Conservation (phyloP, 2,113 vertebrate genomes). For the Cynocephalus volans region DNA sequence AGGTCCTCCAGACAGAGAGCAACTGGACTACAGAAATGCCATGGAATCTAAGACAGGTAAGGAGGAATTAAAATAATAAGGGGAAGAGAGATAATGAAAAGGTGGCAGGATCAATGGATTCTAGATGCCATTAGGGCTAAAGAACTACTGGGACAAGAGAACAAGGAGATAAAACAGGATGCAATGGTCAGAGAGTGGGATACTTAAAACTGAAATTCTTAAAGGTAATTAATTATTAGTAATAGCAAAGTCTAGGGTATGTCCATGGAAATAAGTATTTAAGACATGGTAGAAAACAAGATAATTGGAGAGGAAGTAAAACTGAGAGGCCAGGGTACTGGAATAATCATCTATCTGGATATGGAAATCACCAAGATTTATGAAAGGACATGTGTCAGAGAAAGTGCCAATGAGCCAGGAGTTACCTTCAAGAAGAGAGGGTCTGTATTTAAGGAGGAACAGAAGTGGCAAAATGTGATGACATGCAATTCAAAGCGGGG, state of each 20-base stretch:
- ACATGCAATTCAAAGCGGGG: not conserved
- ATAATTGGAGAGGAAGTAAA: conserved; percentile 18
- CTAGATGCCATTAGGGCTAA: not conserved
- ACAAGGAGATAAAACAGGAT: conserved; percentile 16
- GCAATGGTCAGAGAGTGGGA: not conserved
- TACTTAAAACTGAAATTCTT: conserved; percentile 19
- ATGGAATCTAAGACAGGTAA: not conserved
- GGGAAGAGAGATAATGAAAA: too few species aligned
- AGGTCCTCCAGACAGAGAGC: not conserved
- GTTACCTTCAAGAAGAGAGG: conserved; percentile 9
- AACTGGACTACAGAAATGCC: not conserved
- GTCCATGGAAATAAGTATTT: not conserved
- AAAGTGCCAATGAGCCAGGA: not conserved
- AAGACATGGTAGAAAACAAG: conserved; percentile 35
- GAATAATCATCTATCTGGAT: not conserved
- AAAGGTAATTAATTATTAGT: not conserved
- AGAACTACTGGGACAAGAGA: not conserved
- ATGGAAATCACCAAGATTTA: not conserved
- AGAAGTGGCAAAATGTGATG: not conserved
- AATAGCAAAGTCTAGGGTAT: not conserved
- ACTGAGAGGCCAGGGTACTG: not conserved
- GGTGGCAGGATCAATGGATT: not conserved
- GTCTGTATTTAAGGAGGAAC: not conserved
- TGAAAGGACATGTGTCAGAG: not conserved
- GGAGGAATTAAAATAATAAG: not conserved